These are phyloP conservation scores for Amphilophus citrinellus DNA, from an alignment of 2,113 vertebrate species.

Conservation along the genomic window DNA sequence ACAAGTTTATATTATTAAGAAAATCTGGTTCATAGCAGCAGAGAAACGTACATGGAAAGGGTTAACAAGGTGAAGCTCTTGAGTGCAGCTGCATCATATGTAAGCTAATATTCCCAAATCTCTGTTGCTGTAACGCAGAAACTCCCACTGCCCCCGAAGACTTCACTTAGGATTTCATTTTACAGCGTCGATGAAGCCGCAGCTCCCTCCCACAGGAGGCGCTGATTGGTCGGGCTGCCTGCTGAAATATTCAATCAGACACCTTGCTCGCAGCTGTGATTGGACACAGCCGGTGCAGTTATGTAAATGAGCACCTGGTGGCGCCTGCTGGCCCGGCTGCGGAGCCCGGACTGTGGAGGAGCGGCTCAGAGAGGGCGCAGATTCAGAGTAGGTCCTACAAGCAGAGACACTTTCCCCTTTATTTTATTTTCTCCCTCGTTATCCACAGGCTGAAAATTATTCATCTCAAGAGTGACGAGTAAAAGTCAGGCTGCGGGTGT, in stretches of 20 bases:
- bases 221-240: slow-evolving; percentile 70
- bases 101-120: slow-evolving; percentile 54
- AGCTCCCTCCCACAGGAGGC: slow-evolving; percentile 53
- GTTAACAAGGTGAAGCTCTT: slow-evolving; percentile 62
- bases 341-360: slow-evolving; percentile 34
- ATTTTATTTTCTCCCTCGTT: background rate
- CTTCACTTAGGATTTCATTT: slow-evolving; percentile 51
- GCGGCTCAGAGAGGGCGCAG: slow-evolving; percentile 21
- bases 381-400: background rate
- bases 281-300: slow-evolving; percentile 80
- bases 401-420: background rate
- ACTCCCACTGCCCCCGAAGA: slow-evolving; percentile 26
- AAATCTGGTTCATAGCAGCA: slow-evolving; percentile 5
- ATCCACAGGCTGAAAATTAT: slow-evolving; percentile 8
- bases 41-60: slow-evolving; percentile 19
- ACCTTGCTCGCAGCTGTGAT: slow-evolving; percentile 75
- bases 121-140: slow-evolving; percentile 49
- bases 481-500: background rate
- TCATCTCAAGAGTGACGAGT: background rate
- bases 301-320: slow-evolving; percentile 87
- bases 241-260: slow-evolving; percentile 72
- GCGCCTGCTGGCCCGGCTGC: slow-evolving; percentile 68
- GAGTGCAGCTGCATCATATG: slow-evolving; percentile 51
- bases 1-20: slow-evolving; percentile 24
- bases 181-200: slow-evolving; percentile 39